Evolutionary conservation across 2,113 vertebrate species (phyloP), one percentile per base, ranked within the genome.

Genomic region (Mystacornis crossleyi): DNA sequence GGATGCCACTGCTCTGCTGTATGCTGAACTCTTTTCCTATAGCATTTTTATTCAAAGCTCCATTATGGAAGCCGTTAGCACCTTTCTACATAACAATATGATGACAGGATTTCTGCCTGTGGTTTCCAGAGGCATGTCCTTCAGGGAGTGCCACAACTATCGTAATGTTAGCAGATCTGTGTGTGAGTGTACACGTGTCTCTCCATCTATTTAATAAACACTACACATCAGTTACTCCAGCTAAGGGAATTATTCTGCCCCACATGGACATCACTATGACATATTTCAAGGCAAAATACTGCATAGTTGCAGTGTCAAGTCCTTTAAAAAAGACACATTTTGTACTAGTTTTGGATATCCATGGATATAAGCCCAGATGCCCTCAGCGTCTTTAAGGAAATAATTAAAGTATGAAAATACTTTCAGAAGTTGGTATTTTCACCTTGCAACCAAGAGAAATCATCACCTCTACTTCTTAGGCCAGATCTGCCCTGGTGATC

Each of bases 231-330:
- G 47, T 95, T 84, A 50, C 81, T 97, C 40, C 82, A 81, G 55
- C 72, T 90, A 64, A 75, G 69, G 57, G 77, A 84, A 79, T 90
- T 88, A 65, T 81, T 94, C 75, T 92, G 61, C 72, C 82, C 73
- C 85, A 93, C 50, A 73, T 47, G 61, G 93, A 75, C 61, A 79
- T 55, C 18, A 45, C 82, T 64, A 25, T 62, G 85, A 75, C 55
- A 65, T 54, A 81, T 94, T 97, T 95, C 75, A 88, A 81, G 78
- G 54, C 84, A 95, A 91, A 94, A 91, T 80, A 31, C 33, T 86
- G 25, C 81, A 60, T 82, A 90, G 79, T 89, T 90, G 45, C 78
- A 43, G 42, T 70, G 61, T 86, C 47, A 36, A 73, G 64, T 43
- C 45, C 64, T 80, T 94, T 70, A 34, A 64, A 93, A 89, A 55